Evolutionary conservation across 2,888 invertebrate species (phyloP), one percentile per base, ranked within the genome.

Genomic region (Drosophila monieri): DNA sequence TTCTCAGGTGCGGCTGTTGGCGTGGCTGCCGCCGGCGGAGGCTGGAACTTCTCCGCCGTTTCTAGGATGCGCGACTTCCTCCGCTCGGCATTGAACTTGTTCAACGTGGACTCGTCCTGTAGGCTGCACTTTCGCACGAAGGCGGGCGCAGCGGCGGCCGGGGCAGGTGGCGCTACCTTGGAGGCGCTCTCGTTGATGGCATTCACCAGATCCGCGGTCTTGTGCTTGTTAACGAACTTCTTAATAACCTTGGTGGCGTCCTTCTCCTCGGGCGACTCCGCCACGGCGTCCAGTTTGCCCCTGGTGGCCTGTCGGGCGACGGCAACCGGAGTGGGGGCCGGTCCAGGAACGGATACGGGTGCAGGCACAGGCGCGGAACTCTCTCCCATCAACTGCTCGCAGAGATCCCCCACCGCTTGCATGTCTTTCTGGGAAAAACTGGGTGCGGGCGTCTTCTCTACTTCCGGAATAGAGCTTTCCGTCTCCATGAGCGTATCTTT

Each of bases 1-100:
- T 96, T 96, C 51, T 93, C 93, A 0, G 70, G 56, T 1, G 51
- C 56, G 1, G 14, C 51, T 14, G 64, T 14, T 1, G 60, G 25
- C 6, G 59, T 23, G 21, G 69, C 70, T 30, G 73, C 74, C 6
- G 88, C 81, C 70, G 85, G 88, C 89, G 93, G 91, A 70, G 93
- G 94, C 85, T 94, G 94, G 88, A 95, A 95, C 88, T 94, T 94
- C 87, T 95, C 95, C 0, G 94, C 94, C 0, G 94, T 94, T 87
- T 95, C 95, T 73, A 95, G 94, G 68, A 95, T 94, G 80, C 94
- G 93, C 1, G 95, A 95, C 70, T 94, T 93, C 71, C 95, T 91
- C 65, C 95, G 92, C 76, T 94, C 95, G 2, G 93, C 91, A 0
- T 93, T 93, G 78, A 91, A 90, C 92, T 91, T 90, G 47, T 74